These are phyloP conservation scores for Enteromius paludinosus DNA, from an alignment of 2,797 vertebrate species.

Conservation along the genomic window DNA sequence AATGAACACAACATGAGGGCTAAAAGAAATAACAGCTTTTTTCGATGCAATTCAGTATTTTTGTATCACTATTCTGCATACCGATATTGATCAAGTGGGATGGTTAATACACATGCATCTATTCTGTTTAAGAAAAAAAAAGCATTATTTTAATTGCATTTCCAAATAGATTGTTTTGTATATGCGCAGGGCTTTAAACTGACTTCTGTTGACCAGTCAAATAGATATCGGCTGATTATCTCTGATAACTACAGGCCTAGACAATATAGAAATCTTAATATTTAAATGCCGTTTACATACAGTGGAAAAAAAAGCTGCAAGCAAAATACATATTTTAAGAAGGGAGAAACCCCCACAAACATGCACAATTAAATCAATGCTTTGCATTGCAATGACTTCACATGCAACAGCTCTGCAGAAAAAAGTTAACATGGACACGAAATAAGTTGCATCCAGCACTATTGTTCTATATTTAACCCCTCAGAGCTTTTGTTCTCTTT, in stretches of 20 bases:
- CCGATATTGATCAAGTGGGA: not conserved
- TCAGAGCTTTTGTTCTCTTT: conserved; percentile 47
- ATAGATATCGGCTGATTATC: not conserved
- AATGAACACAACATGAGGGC: not conserved
- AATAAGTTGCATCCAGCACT: conserved; percentile 37
- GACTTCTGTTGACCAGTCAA: not conserved
- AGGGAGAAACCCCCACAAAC: not conserved
- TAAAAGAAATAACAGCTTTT: not conserved
- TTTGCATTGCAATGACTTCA: not conserved
- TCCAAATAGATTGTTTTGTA: not conserved
- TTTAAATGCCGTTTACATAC: not conserved
- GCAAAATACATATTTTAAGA: not conserved
- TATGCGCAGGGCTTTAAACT: not conserved
- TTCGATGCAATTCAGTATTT: not conserved
- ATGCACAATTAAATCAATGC: conserved; percentile 16
- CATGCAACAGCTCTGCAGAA: not conserved
- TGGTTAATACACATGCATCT: not conserved
- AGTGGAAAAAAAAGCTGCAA: not conserved
- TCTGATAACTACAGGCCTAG: not conserved
- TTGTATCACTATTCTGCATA: not conserved
- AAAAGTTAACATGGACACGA: conserved; percentile 10
- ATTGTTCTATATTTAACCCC: conserved; percentile 48
- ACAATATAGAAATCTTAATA: not conserved
- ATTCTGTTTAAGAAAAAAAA: not conserved
- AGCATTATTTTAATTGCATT: too few species aligned